Evolutionary conservation across 2,113 vertebrate species (phyloP).

Genomic region (Gallinago jamesoni): DNA sequence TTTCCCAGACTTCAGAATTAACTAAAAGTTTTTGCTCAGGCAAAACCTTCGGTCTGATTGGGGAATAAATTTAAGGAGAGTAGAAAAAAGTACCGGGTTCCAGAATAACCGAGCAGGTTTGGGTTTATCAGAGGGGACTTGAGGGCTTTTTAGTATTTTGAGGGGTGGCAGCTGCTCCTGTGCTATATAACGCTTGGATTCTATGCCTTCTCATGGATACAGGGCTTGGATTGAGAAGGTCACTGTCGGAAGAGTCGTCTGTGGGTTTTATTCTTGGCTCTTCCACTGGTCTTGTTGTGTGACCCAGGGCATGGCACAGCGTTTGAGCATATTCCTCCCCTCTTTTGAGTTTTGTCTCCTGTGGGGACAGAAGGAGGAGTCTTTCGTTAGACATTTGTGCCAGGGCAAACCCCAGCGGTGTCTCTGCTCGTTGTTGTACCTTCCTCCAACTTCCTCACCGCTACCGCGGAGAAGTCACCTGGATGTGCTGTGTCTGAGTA

Average conservation of each 20-base stretch:
- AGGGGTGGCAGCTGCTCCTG: background rate
- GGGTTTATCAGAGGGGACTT: background rate
- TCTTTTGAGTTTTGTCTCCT: background rate
- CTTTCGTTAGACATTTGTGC: background rate
- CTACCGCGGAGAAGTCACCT: background rate
- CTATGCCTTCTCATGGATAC: background rate
- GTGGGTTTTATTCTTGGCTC: background rate
- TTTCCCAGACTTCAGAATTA: background rate
- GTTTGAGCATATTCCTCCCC: background rate
- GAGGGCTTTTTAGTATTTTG: background rate
- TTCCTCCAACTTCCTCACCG: background rate
- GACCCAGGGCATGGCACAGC: background rate
- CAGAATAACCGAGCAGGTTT: background rate
- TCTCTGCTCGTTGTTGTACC: background rate
- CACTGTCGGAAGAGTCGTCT: background rate
- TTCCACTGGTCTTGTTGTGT: background rate
- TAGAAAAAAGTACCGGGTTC: background rate
- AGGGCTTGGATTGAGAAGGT: background rate
- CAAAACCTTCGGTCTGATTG: background rate
- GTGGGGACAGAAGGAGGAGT: background rate
- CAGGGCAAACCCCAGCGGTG: background rate
- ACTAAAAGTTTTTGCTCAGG: background rate
- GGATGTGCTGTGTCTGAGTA: background rate
- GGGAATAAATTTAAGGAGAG: background rate
- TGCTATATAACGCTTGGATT: background rate